These are phyloP conservation scores for Cephalopterus ornatus DNA, from an alignment of 2,113 vertebrate species.

Conservation along the genomic window DNA sequence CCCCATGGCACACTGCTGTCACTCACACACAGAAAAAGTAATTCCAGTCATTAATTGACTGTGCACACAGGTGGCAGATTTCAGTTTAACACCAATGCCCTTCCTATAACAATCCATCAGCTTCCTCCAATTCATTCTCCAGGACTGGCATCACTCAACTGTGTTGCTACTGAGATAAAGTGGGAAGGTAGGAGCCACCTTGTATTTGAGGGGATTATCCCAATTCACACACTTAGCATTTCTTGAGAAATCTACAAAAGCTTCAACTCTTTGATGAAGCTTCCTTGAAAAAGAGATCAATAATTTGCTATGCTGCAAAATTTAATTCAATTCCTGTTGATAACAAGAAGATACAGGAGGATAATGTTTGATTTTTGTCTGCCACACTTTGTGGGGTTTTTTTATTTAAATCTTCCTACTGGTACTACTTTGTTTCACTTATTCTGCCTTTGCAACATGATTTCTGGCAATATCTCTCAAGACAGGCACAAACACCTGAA, in stretches of 20 bases:
- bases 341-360: not conserved
- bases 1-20: not conserved
- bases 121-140: conserved; percentile 15
- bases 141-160: not conserved
- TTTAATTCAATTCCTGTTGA: conserved; percentile 21
- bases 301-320: conserved; percentile 29
- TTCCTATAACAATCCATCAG: conserved; percentile 14
- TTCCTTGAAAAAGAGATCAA: conserved; percentile 12
- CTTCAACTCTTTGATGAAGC: conserved; percentile 30
- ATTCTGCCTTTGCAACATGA: not conserved
- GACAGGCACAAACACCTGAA: not conserved
- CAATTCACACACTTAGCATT: conserved; percentile 29
- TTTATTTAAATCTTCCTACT: not conserved
- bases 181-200: not conserved
- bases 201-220: conserved; percentile 18
- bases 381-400: not conserved
- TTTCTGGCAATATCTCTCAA: not conserved
- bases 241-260: conserved; percentile 33
- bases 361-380: not conserved
- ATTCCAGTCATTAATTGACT: not conserved
- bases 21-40: not conserved
- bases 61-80: conserved; percentile 24
- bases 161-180: not conserved
- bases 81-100: conserved; percentile 2
- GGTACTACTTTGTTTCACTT: not conserved